Base-by-base conservation (phyloP, 2,888 invertebrate genomes). In the Molorchus minor region DNA sequence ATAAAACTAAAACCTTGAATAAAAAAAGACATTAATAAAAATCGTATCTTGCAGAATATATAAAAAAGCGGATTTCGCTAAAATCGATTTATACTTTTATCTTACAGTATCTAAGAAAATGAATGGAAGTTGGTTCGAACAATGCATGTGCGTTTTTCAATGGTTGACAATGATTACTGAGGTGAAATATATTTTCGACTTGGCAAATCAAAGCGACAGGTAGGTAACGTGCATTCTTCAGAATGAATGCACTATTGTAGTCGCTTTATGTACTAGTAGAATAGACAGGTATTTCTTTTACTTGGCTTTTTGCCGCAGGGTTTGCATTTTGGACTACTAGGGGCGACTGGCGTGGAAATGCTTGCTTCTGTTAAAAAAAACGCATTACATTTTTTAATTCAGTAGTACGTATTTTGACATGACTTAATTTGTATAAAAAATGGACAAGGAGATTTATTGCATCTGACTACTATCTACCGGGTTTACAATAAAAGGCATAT, bases 151-250 rank as follows among this genome's bases (percentile, higher is more conserved):
- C 61, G 61, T 69, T 73, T 71, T 67, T 73, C 57, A 71, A 72
- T 71, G 69, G 75, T 71, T 76, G 77, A 77, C 77, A 77, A 76
- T 77, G 77, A 77, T 77, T 73, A 71, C 72, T 69, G 74, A 77
- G 75, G 76, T 75, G 76, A 77, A 78, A 78, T 78, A 75, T 77
- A 75, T 77, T 77, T 76, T 77, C 75, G 75, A 76, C 76, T 77
- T 76, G 76, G 75, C 77, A 78, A 78, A 78, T 77, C 76, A 76
- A 72, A 75, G 68, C 77, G 77, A 78, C 78, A 78, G 78, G 78
- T 78, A 77, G 76, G 75, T 74, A 74, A 75, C 71, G 70, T 75
- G 73, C 71, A 75, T 75, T 77, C 75, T 75, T 75, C 66, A 61
- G 63, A 65, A 65, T 75, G 71, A 75, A 75, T 70, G 69, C 68